Evolutionary conservation across 2,888 invertebrate species (phyloP).

Genomic region (Stratiomys singularior): DNA sequence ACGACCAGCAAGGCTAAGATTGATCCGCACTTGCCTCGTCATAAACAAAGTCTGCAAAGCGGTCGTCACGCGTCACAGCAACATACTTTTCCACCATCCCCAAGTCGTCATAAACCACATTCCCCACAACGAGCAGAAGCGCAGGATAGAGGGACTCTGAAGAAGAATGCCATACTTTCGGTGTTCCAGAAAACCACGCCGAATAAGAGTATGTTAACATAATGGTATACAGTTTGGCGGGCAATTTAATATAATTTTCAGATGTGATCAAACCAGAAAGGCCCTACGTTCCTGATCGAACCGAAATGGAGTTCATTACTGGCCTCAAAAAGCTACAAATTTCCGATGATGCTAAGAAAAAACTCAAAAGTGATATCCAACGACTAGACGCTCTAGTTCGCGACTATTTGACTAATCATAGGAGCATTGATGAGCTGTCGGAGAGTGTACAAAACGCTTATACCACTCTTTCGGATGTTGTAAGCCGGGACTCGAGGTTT

Average conservation of each 20-base stretch:
- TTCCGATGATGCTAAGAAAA: constrained; percentile 63
- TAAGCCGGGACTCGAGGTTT: constrained; percentile 62
- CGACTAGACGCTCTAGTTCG: constrained; percentile 61
- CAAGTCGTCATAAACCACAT: constrained; percentile 19
- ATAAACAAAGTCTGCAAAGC: constrained; percentile 15
- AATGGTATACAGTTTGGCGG: background rate
- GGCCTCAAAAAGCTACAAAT: constrained; percentile 62
- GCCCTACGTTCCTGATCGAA: constrained; percentile 59
- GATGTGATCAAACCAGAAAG: constrained; percentile 9
- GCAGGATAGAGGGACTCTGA: constrained; percentile 53
- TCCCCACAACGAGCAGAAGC: constrained; percentile 46
- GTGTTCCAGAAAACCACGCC: constrained; percentile 61
- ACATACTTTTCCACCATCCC: constrained; percentile 29
- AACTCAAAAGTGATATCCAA: constrained; percentile 62
- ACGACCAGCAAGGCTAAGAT: constrained; percentile 63
- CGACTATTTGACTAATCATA: constrained; percentile 59
- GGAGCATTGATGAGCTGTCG: constrained; percentile 82
- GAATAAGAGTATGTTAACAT: background rate
- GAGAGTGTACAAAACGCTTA: constrained; percentile 93
- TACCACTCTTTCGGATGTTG: constrained; percentile 61
- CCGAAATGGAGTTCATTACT: constrained; percentile 60
- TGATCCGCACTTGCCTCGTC: constrained; percentile 57
- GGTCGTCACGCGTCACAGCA: background rate
- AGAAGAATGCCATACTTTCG: constrained; percentile 61
- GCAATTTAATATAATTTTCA: background rate